These are phyloP conservation scores for Botia almorhae DNA, from an alignment of 2,797 vertebrate genomes.

Conservation along the genomic window DNA sequence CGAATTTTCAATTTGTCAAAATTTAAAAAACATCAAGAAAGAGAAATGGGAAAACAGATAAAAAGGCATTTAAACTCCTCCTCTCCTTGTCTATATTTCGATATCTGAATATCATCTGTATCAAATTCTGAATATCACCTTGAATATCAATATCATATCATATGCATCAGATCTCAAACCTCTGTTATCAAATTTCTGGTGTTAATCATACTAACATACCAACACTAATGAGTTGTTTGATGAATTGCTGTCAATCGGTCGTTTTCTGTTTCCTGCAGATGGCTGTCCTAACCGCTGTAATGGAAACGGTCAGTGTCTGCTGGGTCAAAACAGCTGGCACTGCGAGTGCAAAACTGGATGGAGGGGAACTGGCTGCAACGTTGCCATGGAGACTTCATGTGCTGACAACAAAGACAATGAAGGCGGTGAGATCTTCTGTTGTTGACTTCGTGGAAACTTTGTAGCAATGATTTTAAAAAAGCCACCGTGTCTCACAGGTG, in stretches of 20 bases:
- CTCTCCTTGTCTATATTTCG: too few relatives aligned
- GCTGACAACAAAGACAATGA: conserved; percentile 99
- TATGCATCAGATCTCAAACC: too few relatives aligned
- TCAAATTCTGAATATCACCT: too few relatives aligned
- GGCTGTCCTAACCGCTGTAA: conserved; percentile 98
- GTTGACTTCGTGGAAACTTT: conserved; percentile 2
- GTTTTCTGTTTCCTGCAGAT: conserved; percentile 79
- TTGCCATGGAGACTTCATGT: conserved; percentile 98
- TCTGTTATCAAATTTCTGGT: conserved; percentile 11
- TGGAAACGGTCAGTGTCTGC: conserved; percentile 96
- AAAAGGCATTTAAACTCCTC: too few relatives aligned
- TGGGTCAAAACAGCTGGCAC: conserved; percentile 99
- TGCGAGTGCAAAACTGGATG: conserved; percentile 98
- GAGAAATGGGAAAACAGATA: too few relatives aligned
- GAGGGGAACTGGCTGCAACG: conserved; percentile 96
- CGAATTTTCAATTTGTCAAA: not conserved
- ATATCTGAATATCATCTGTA: too few relatives aligned
- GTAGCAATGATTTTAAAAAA: conserved; percentile 1
- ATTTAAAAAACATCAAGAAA: not conserved
- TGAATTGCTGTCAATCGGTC: not conserved
- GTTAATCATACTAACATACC: not conserved
- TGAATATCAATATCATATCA: too few relatives aligned
- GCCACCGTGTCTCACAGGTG: not conserved
- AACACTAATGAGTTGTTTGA: not conserved
- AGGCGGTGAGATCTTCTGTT: conserved; percentile 83